Evolutionary conservation across 2,888 invertebrate genomes (phyloP), one percentile per base, ranked within the genome.

Genomic region (Parnassius mnemosyne): DNA sequence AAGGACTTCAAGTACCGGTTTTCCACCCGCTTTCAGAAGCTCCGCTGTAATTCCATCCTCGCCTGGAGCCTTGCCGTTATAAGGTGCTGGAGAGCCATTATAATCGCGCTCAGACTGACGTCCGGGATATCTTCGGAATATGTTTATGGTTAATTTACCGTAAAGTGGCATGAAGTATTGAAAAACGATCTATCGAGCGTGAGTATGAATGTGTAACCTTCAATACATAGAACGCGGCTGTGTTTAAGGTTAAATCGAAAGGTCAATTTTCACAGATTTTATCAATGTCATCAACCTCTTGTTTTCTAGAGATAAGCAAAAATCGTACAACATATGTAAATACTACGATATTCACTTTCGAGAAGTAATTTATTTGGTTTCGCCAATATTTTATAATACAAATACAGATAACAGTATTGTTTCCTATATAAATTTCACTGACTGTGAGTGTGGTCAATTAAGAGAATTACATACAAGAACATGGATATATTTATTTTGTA

Each of bases 191-290:
- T 41, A 55, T 58, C 25, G 51, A 50, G 34, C 57, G 54, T 63
- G 46, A 49, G 57, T 62, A 51, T 44, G 58, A 58, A 54, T 57
- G 55, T 55, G 51, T 61, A 54, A 57, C 50, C 63, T 53, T 54
- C 58, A 43, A 50, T 57, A 58, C 9, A 10, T 25, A 11, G 46
- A 16, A 25, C 47, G 16, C 54, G 49, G 13, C 50, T 43, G 57
- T 57, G 43, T 54, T 54, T 63, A 57, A 62, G 53, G 63, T 63
- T 58, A 51, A 34, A 58, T 9, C 53, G 42, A 62, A 62, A 62
- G 62, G 62, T 62, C 53, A 54, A 49, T 62, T 58, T 62, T 50
- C 57, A 58, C 53, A 43, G 57, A 62, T 58, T 62, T 62, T 62
- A 62, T 62, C 57, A 25, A n/a, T 46, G 53, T 61, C 61, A 57